Percentiles rank a stretch among this genome's conserved stretches.
phyloP scores from a whole-genome alignment of 2,113 vertebrate species.

The Eretmochelys imbricata region DNA sequence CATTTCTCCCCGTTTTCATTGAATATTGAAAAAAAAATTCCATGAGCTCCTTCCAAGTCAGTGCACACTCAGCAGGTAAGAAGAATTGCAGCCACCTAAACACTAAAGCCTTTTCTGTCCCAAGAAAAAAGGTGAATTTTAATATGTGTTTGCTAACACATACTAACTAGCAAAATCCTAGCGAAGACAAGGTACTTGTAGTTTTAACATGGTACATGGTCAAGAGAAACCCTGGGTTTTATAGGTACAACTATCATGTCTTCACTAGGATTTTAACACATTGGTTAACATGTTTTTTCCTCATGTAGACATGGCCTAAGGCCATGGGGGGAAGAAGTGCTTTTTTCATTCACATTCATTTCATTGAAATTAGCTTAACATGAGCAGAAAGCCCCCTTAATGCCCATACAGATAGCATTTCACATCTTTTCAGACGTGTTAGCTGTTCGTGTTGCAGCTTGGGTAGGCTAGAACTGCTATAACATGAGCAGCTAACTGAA shows the following conservation, averaged over 20 bases:
- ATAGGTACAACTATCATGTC: background rate
- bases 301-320: background rate
- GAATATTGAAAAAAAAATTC: background rate
- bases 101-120: rapidly evolving
- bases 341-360: background rate
- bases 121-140: rapidly evolving
- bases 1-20: background rate
- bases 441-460: too few species aligned
- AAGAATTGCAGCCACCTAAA: background rate
- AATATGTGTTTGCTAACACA: background rate
- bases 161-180: background rate
- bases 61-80: background rate
- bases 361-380: background rate
- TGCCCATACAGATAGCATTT: background rate
- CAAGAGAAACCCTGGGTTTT: background rate
- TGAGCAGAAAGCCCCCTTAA: background rate
- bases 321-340: rapidly evolving
- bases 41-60: rapidly evolving
- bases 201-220: background rate
- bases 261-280: background rate
- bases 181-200: background rate
- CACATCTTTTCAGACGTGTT: background rate
- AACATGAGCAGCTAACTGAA: too few species aligned
- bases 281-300: background rate
- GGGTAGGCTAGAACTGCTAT: too few species aligned